Percentiles rank a stretch among this genome's conserved stretches.
Conservation (phyloP, 2,797 vertebrate genomes). For the Anguilla pacifica region DNA sequence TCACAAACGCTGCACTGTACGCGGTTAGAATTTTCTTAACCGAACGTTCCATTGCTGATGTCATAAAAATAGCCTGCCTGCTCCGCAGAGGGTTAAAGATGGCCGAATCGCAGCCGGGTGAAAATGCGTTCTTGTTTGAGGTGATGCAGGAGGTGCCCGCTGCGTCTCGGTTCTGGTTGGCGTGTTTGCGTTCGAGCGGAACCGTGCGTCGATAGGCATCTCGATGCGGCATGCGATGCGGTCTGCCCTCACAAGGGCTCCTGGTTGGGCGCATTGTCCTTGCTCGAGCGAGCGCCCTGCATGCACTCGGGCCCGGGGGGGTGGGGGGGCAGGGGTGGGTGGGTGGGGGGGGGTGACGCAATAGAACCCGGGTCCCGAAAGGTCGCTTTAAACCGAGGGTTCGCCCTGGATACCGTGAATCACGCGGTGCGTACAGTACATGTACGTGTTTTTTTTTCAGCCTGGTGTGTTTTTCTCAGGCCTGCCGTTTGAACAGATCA, state of each 20-base stretch:
- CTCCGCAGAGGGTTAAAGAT: not conserved
- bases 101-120: not conserved
- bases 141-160: no score
- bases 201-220: slow-evolving; percentile 14
- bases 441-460: not conserved
- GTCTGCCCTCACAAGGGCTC: not conserved
- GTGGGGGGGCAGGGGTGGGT: no score
- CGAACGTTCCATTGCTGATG: no score
- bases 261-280: not conserved
- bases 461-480: not conserved
- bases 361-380: not conserved
- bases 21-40: no score
- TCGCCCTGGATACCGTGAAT: not conserved
- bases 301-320: no score
- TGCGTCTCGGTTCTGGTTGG: not conserved
- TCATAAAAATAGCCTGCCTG: no score
- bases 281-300: not conserved
- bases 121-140: not conserved
- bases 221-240: not conserved
- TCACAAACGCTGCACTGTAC: no score
- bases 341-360: not conserved
- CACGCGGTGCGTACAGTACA: not conserved
- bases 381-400: not conserved
- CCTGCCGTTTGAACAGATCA: not conserved
- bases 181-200: slow-evolving; percentile 10